Evolutionary conservation across 2,113 vertebrate species (phyloP), one percentile per base, ranked within the genome.

Genomic region (Theristicus caerulescens): DNA sequence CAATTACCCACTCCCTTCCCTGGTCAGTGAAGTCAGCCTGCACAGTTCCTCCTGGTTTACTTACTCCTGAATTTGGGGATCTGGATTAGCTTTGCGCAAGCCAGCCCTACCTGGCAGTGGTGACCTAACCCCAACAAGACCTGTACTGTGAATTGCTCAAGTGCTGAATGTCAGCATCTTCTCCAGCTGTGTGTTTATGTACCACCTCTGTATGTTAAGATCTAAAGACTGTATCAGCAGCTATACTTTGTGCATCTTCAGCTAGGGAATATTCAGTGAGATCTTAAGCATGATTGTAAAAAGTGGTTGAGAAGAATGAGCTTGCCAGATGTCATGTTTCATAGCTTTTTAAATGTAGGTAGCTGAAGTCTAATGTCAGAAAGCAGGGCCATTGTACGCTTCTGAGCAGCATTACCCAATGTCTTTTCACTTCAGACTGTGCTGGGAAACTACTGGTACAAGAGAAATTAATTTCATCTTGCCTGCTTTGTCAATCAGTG

Each of bases 401-500:
- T 86, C 73, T 38, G 65, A 87, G 54, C 44, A 84, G 54, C 55
- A 17, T 49, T 84, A 57, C 31, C 47, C 55, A 19, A 16, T 31
- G 26, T 24, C 62, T 81, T 73, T 69, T 66, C 57, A 52, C 55
- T 88, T 87, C 64, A 80, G 51, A 42, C 18, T 51, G 14, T 71
- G 57, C 57, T 31, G 40, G 38, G 6, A 82, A 93, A 82, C 17
- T 90, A 61, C 8, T 32, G 15, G 34, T 82, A 81, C 22, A 71
- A 87, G 82, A 64, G 4, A 84, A 80, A 88, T 83, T 84, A 58
- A 80, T 82, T 94, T 90, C 12, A 32, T 92, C 86, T 87, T 86
- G 54, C 38, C 71, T 91, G 44, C 77, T 89, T 93, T 92, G 73
- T 97, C 90, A 79, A 91, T 96, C 94, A 95, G 52, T 21, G 16